A percentile compares a stretch with the other conserved stretches of the same genome.
Conservation (phyloP, 2,888 invertebrate species). For the Candidula unifasciata region DNA sequence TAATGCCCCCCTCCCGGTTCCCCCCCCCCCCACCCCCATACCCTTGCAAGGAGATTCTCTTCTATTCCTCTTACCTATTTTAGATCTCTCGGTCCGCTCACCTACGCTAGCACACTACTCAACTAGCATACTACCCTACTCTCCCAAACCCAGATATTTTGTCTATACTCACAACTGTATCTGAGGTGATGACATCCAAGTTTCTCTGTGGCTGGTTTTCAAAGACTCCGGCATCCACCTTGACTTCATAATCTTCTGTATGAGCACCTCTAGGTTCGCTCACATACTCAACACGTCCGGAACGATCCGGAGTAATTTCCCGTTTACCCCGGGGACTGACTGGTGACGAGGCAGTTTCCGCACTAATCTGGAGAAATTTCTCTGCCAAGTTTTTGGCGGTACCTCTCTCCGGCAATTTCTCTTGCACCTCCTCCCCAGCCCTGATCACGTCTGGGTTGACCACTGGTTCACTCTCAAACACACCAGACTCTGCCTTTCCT, state of each 20-base stretch:
- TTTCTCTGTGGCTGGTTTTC: conserved; percentile 66
- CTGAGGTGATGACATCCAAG: conserved; percentile 66
- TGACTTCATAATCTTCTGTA: conserved; percentile 63
- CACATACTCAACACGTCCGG: conserved; percentile 69
- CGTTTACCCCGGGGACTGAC: conserved; percentile 52
- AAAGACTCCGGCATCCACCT: conserved; percentile 68
- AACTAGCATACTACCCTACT: too few relatives aligned
- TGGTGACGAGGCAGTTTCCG: conserved; percentile 15
- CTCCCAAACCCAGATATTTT: not conserved
- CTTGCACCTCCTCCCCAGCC: conserved; percentile 60
- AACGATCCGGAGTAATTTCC: conserved; percentile 69
- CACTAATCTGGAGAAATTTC: conserved; percentile 88
- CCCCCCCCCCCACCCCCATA: too few relatives aligned
- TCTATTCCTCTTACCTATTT: too few relatives aligned
- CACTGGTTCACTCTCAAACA: conserved; percentile 68
- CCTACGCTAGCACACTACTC: too few relatives aligned
- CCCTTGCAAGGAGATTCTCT: too few relatives aligned
- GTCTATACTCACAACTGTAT: conserved; percentile 44
- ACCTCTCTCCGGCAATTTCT: conserved; percentile 80
- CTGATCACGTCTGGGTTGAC: conserved; percentile 64
- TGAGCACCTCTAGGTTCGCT: conserved; percentile 66
- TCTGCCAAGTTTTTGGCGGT: conserved; percentile 89
- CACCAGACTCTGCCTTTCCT: conserved; percentile 66
- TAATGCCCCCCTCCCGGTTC: too few relatives aligned
- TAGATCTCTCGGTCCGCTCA: too few relatives aligned